Evolutionary conservation across 2,797 vertebrate genomes (phyloP).

Genomic region (Acanthopagrus latus): DNA sequence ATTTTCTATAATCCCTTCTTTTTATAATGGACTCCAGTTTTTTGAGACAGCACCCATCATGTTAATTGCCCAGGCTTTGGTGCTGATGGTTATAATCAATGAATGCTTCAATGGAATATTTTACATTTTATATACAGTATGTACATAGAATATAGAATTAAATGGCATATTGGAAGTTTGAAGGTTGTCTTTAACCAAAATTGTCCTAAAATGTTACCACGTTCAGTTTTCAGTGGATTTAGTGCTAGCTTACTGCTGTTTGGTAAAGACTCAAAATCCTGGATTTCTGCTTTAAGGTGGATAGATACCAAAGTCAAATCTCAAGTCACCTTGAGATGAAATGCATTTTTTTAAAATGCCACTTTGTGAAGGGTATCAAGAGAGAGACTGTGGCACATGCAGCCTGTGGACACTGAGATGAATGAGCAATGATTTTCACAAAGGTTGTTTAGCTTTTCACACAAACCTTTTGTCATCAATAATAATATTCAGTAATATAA

Average conservation of each 20-base stretch:
- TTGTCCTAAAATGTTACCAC: too few relatives aligned
- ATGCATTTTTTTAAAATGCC: constrained; percentile 7
- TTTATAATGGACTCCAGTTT: neutral
- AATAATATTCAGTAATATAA: neutral
- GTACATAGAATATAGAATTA: too few relatives aligned
- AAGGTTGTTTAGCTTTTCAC: neutral
- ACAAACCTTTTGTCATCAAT: neutral
- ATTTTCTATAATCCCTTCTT: neutral
- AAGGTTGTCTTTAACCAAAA: neutral
- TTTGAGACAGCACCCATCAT: neutral
- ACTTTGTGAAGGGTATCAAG: constrained; percentile 1
- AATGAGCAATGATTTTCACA: neutral
- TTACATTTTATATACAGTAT: neutral
- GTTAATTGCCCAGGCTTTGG: neutral
- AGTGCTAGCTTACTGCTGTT: too few relatives aligned
- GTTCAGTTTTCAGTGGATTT: too few relatives aligned
- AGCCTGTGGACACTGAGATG: too few relatives aligned
- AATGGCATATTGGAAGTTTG: too few relatives aligned
- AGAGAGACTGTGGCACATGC: neutral
- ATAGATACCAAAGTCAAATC: too few relatives aligned
- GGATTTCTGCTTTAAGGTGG: too few relatives aligned
- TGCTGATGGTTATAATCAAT: neutral
- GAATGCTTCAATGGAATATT: neutral
- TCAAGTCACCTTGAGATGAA: constrained; percentile 1
- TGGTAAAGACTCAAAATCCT: too few relatives aligned